Base-by-base conservation (phyloP, 2,113 vertebrate genomes). In the Pluvialis apricaria region DNA sequence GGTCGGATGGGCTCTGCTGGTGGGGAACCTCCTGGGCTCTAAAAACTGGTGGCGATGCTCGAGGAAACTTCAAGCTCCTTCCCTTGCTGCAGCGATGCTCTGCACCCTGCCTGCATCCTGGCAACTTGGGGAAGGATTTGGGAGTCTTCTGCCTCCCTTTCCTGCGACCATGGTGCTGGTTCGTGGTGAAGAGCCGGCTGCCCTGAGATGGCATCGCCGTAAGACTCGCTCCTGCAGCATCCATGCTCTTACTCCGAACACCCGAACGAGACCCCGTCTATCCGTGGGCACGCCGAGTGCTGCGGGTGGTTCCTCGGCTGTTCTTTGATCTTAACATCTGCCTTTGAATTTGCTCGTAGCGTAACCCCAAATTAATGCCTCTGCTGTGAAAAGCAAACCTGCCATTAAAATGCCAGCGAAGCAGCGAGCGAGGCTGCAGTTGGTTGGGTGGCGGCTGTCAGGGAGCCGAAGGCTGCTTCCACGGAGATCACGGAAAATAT, bases 241-340 rank as follows among this genome's bases (percentile, higher is more conserved):
- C 38, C 26, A 0, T 1, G 3, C 40, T n/a, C 49, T 36, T 34
- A 4, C 44, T 26, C 13, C 0, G 13, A 10, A 14, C 29, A 10
- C 34, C 84, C 14, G 36, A 21, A 7, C 1, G 2, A 16, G 13
- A 4, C 22, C 34, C 29, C 4, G 7, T 28, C 55, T 8, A 5
- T 26, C 44, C 2, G 0, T 1, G 5, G 44, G 42, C 51, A 16
- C 4, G 4, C 17, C 0, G 17, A 36, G 71, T 4, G 44, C 55
- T 21, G 1, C 0, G 15, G 52, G 2, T 24, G 60, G 40, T 51
- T 70, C 73, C 64, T 86, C 6, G 1, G 38, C 87, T 58, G 24
- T 38, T 73, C 82, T 32, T 52, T 22, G 65, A 79, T 42, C 89
- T 80, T 62, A 4, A 5, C 11, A 12, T 3, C 28, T 44, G 44